Evolutionary conservation across 2,888 invertebrate species (phyloP), one percentile per base, ranked within the genome.

Genomic region (Pardosa pseudoannulata): DNA sequence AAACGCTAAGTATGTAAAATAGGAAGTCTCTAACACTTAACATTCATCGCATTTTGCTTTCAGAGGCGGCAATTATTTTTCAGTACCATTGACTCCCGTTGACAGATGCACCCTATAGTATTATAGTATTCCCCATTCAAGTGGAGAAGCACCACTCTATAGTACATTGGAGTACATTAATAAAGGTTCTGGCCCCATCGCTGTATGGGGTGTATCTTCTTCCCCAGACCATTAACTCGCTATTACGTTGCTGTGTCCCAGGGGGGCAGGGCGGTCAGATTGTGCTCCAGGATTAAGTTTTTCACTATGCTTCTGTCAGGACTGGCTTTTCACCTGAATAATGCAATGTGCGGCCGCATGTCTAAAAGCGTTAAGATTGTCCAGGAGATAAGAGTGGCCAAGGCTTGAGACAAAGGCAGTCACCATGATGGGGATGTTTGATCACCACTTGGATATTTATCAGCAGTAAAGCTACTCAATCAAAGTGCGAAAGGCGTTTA

Each of bases 201-300:
- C 64, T 68, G 56, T 74, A 36, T 72, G 83, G 83, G 83, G 71
- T 78, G 72, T 78, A 78, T 65, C 73, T 73, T 67, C 70, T 71
- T 83, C 78, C 78, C 83, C 78, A 78, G 73, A 56, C 83, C 83
- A 83, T 83, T 83, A 83, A 83, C 83, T 83, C 72, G 83, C 83
- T 83, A 83, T 83, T 83, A 83, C 50, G 72, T 65, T 65, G 73
- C 65, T 31, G 39, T 29, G 5, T 76, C 78, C 83, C 83, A 36
- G 28, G 83, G 67, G 78, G 28, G 9, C 36, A 23, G 31, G 72
- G 78, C 83, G 83, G 83, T 83, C 78, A 83, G 78, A 83, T 83
- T 83, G 72, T 78, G 56, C 78, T 83, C 50, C 70, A 67, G 78
- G 83, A 83, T 83, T 83, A 83, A 83, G 83, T 83, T 83, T 83